phyloP scores from a whole-genome alignment of 2,113 vertebrate species.

The Oryctolagus cuniculus region DNA sequence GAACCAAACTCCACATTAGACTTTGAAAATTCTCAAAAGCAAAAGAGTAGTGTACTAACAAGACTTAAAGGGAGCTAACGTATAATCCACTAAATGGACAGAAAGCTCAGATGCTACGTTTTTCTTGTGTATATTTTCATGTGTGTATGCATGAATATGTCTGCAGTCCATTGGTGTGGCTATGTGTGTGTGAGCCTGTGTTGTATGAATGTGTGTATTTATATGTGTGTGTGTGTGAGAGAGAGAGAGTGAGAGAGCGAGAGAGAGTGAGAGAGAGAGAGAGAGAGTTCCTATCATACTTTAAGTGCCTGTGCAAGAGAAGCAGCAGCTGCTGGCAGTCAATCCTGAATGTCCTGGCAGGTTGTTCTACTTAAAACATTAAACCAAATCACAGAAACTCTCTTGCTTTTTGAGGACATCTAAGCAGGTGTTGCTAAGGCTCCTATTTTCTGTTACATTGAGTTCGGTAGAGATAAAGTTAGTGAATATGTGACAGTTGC shows the following conservation, averaged over 20 bases:
- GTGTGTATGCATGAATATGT: too few species aligned
- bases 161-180: too few species aligned
- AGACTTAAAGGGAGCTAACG: neutral
- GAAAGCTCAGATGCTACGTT: neutral
- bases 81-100: neutral
- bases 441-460: slow-evolving; percentile 36
- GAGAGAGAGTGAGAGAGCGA: too few species aligned
- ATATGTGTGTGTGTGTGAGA: too few species aligned
- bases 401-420: neutral
- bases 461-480: neutral
- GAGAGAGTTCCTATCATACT: neutral
- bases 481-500: neutral
- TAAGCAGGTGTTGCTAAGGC: neutral
- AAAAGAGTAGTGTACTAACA: neutral
- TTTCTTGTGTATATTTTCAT: neutral
- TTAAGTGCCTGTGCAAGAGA: neutral
- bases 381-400: neutral
- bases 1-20: neutral
- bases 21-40: neutral
- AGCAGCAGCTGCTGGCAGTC: neutral
- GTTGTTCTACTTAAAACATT: neutral
- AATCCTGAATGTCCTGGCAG: neutral
- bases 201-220: too few species aligned
- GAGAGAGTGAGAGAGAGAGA: too few species aligned
- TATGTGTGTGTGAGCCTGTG: too few species aligned